Conservation (phyloP, 2,797 vertebrate species). For the Tapirus indicus region DNA sequence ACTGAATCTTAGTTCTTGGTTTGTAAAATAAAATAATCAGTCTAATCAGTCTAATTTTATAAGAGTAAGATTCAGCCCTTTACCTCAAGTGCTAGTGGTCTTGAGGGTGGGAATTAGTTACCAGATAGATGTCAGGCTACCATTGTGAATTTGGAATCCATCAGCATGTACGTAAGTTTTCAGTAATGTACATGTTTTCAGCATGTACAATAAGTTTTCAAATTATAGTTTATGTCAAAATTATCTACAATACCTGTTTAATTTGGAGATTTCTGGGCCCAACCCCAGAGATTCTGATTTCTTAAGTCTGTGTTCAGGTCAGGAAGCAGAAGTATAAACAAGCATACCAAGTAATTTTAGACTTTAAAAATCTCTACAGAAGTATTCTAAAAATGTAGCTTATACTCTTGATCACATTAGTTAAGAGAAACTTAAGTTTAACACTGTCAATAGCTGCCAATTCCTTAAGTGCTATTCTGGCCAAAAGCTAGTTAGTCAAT, state of each 20-base stretch:
- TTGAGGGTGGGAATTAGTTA: neutral
- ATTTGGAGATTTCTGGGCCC: neutral
- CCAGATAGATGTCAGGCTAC: neutral
- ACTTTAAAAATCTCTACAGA: neutral
- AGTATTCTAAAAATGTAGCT: neutral
- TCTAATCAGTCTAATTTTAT: neutral
- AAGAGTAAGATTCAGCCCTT: neutral
- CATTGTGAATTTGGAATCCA: neutral
- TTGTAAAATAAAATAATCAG: slow-evolving; percentile 14
- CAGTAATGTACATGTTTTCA: too few species aligned
- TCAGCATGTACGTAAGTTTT: neutral
- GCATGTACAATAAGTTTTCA: neutral
- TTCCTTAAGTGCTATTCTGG: neutral
- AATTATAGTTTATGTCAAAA: neutral
- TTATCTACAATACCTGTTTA: neutral
- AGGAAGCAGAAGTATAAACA: neutral
- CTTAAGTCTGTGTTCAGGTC: neutral
- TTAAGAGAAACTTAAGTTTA: neutral
- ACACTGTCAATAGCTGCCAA: neutral
- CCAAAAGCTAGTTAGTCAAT: neutral
- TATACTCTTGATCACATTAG: neutral
- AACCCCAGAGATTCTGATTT: neutral
- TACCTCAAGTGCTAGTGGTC: neutral
- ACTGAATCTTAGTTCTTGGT: neutral
- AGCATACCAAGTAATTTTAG: neutral